A percentile compares a stretch with the other conserved stretches of the same genome.
Evolutionary conservation across 2,113 vertebrate genomes (phyloP).

Genomic region (Prochilodus magdalenae): DNA sequence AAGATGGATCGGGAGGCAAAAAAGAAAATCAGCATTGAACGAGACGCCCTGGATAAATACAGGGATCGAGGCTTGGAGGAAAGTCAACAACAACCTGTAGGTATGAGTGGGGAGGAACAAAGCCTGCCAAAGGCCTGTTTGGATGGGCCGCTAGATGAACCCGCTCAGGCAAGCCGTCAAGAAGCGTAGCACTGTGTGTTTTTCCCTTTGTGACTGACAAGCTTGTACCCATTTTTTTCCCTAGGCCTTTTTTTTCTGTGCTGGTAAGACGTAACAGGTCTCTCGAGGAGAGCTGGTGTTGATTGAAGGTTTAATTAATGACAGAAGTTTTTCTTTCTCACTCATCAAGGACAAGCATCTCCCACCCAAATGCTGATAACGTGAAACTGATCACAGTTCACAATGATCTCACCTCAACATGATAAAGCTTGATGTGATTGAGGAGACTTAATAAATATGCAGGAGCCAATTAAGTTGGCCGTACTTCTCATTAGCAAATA

Average conservation of each 20-base stretch:
- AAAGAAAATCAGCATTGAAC: conserved; percentile 35
- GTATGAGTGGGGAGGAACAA: conserved; percentile 49
- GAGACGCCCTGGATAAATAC: conserved; percentile 60
- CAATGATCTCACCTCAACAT: background rate
- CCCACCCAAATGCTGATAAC: conserved; percentile 13
- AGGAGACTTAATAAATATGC: background rate
- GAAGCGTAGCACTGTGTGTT: conserved; percentile 37
- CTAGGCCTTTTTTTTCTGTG: conserved; percentile 13
- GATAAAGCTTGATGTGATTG: background rate
- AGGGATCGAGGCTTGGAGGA: conserved; percentile 43
- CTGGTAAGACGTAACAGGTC: conserved; percentile 25
- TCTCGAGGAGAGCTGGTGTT: conserved; percentile 22
- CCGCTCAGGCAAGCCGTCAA: conserved; percentile 54
- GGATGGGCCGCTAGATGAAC: conserved; percentile 33
- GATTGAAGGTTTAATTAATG: conserved; percentile 49
- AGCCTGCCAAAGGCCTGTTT: conserved; percentile 45
- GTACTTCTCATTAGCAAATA: background rate
- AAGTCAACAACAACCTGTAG: conserved; percentile 57
- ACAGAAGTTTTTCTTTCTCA: conserved; percentile 3
- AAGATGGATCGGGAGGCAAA: conserved; percentile 41
- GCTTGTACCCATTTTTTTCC: conserved; percentile 44
- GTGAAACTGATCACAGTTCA: background rate
- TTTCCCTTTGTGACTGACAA: conserved; percentile 52
- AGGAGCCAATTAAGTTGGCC: background rate
- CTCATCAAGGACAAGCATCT: conserved; percentile 5